Base-by-base conservation (phyloP, 37 sponge, comb jelly and placozoan species). In the Trichoplax adhaerens region DNA sequence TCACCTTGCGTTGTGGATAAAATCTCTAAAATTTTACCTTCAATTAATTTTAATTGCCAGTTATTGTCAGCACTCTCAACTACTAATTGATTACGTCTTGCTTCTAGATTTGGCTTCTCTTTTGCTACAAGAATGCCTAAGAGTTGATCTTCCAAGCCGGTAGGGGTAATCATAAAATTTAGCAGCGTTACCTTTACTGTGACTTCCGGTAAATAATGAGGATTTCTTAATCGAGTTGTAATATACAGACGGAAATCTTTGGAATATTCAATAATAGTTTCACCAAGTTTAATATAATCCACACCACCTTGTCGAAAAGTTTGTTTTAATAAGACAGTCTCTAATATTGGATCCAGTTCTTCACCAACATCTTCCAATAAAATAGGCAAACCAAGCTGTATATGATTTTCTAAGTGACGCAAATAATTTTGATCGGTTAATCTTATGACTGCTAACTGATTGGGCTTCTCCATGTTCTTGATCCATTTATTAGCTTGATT, bases 401-500 rank as follows among this genome's bases (percentile, higher is more conserved):
- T 91, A 71, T 87, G 81, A 78, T 97, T 97, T 80, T 97, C 99
- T 48, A 97, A 77, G 29, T 92, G 91, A n/a, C 99, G 80, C 61
- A 86, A 81, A 75, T 97, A 97, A 77, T 88, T 91, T 0, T 92
- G 85, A 64, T 97, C 99, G 0, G 99, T 80, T 4, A 97, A 78
- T 64, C 91, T 97, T 76, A 97, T 91, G 29, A 91, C 89, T 7
- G 93, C 78, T 2, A 97, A 81, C 72, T 86, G 83, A 73, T 97
- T 97, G 54, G 85, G 73, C 48, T 79, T 76, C 83, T 97, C 99
- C 81, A 97, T 77, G 76, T 97, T 97, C 85, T 97, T 97, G 29
- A 97, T 71, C 99, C 99, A 97, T 76, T 97, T 97, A 77, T 97
- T 97, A 6, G 98, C 98, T 72, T 96, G 98, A 6, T 90, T 90